Evolutionary conservation across 2,888 invertebrate species (phyloP).

Genomic region (Sialis fuliginosa): DNA sequence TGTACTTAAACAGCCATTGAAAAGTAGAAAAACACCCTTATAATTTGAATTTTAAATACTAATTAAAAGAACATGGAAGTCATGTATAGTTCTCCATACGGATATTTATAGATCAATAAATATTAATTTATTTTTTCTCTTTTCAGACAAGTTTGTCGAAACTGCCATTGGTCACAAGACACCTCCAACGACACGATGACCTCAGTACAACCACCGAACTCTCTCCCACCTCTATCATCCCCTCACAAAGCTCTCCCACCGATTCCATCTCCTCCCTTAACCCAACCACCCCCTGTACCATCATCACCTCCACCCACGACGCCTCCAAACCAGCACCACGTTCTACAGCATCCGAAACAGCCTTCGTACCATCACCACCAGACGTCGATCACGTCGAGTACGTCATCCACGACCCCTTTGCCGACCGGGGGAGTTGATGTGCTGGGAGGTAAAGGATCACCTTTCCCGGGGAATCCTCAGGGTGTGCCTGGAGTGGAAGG

Average conservation of each 20-base stretch:
- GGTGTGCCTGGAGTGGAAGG: slow-evolving; percentile 38
- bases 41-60: too few relatives aligned
- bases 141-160: slow-evolving; percentile 68
- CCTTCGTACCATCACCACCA: slow-evolving; percentile 22
- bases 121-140: slow-evolving; percentile 15
- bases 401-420: slow-evolving; percentile 16
- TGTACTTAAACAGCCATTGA: too few relatives aligned
- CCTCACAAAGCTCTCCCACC: slow-evolving; percentile 1
- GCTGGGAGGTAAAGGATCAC: slow-evolving; percentile 38
- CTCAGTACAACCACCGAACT: slow-evolving; percentile 24
- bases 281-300: background rate
- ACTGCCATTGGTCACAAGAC: slow-evolving; percentile 52
- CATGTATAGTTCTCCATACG: too few relatives aligned
- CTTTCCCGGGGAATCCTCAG: slow-evolving; percentile 13
- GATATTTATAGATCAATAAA: background rate
- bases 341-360: slow-evolving; percentile 17
- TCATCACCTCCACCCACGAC: slow-evolving; percentile 7
- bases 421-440: slow-evolving; percentile 28
- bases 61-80: too few relatives aligned
- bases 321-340: slow-evolving; percentile 1
- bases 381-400: slow-evolving; percentile 27
- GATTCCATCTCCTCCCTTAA: background rate
- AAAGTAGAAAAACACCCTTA: too few relatives aligned
- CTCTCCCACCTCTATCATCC: slow-evolving; percentile 24
- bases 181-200: slow-evolving; percentile 29